Evolutionary conservation across 2,797 vertebrate genomes (phyloP).

Genomic region (Odontamblyopus rebecca): DNA sequence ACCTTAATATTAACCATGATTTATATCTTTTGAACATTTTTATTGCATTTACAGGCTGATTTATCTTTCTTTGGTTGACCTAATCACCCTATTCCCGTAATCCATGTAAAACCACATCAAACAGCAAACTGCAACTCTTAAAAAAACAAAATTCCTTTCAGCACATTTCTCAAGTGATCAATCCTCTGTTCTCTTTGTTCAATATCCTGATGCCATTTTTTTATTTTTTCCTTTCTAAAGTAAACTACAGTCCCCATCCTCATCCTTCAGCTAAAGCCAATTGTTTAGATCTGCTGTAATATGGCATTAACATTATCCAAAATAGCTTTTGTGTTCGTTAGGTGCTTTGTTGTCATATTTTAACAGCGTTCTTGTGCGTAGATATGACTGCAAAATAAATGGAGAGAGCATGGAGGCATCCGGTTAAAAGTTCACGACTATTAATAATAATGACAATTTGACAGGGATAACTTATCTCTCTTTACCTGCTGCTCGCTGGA

Average conservation of each 20-base stretch:
- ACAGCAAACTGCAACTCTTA: conserved; percentile 13
- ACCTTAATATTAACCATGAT: conserved; percentile 13
- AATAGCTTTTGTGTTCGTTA: conserved; percentile 19
- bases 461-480: conserved; percentile 19
- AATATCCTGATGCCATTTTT: conserved; percentile 16
- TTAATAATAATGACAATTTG: conserved; percentile 19
- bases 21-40: conserved; percentile 22
- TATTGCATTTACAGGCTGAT: conserved; percentile 7
- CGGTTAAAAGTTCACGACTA: conserved; percentile 10
- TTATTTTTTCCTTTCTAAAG: conserved; percentile 10
- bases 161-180: conserved; percentile 22
- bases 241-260: conserved; percentile 23
- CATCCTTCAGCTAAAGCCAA: conserved; percentile 34
- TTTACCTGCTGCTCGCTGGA: conserved; percentile 20
- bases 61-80: conserved; percentile 11
- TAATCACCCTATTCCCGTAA: conserved; percentile 24
- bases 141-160: conserved; percentile 21
- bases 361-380: conserved; percentile 28
- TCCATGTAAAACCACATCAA: conserved; percentile 22
- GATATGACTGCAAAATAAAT: conserved; percentile 10
- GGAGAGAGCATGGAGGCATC: conserved; percentile 30
- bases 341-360: conserved; percentile 27
- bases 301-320: conserved; percentile 22
- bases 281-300: conserved; percentile 27
- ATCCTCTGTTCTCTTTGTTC: conserved; percentile 17